Conservation (phyloP, 1,140 invertebrate species). For the Hesperophylax magnus region DNA sequence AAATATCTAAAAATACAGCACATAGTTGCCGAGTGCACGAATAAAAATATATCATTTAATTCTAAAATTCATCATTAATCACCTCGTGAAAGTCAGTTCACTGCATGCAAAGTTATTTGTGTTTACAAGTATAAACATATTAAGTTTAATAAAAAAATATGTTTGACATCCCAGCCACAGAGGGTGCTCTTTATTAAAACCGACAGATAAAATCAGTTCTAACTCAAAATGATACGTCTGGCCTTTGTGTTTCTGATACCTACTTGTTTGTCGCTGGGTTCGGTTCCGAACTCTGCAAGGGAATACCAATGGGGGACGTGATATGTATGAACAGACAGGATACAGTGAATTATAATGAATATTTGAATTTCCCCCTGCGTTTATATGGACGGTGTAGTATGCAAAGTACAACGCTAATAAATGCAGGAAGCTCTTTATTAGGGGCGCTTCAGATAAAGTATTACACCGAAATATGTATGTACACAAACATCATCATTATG, state of each 20-base stretch:
- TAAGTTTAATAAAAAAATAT: constrained; percentile 30
- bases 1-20: no score
- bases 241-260: constrained; percentile 46
- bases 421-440: constrained; percentile 32
- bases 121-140: neutral
- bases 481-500: constrained; percentile 23
- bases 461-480: neutral
- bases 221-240: constrained; percentile 52
- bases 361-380: constrained; percentile 46
- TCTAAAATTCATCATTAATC: no score
- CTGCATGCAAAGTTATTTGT: neutral
- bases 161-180: constrained; percentile 33
- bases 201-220: constrained; percentile 54
- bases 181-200: constrained; percentile 52
- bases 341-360: constrained; percentile 57
- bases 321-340: constrained; percentile 51
- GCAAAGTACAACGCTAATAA: constrained; percentile 50
- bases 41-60: no score
- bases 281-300: neutral
- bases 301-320: constrained; percentile 23
- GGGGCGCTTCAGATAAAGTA: constrained; percentile 15
- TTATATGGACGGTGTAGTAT: constrained; percentile 49
- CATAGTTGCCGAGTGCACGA: no score
- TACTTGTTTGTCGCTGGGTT: constrained; percentile 51
- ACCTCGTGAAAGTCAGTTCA: no score